Base-by-base conservation (phyloP, 2,797 vertebrate species). In the Clarias pachynema region DNA sequence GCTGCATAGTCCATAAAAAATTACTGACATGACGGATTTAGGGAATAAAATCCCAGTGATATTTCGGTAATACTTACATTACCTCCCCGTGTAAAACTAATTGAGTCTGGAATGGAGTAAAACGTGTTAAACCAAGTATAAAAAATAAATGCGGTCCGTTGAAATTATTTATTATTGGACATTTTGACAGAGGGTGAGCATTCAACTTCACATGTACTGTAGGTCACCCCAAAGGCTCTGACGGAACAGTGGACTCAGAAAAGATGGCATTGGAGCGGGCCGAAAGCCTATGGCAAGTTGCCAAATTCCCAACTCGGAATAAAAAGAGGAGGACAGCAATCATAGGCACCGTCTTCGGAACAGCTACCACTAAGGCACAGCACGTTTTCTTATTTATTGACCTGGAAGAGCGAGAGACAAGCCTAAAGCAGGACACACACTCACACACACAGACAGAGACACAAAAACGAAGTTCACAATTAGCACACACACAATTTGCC, bases 401-500 rank as follows among this genome's bases (percentile, higher is more conserved):
- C 79, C 70, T 53, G 31, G 75, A 78, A 78, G 74, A 82, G 74
- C 26, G 59, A n/a, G 56, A 78, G 56, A 65, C 49, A 57, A 29
- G 80, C 40, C 68, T 3, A 3, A 56, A 81, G 72, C 75, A 70
- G 37, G n/a, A 86, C 20, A 57, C 40, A 82, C 40, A 72, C 4
- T 74, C 70, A 73, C 60, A 69, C 75, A 79, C 18, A 77, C 81
- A 82, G 15, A 65, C 22, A 86, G 24, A 88, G 68, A 84, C 79
- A 74, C 75, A 84, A 7, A 79, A 16, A 84, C 16, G 56, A 73
- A 77, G 60, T 56, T 77, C 20, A 65, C 85, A 90, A 90, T 93
- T 91, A 91, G 83, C 77, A 49, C 26, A 74, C 87, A 89, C 59
- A 79, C 86, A 89, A 85, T 87, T 84, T 86, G 68, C 57, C 60